Base-by-base conservation (phyloP, 1,140 invertebrate genomes). In the Drosophila eugracilis region DNA sequence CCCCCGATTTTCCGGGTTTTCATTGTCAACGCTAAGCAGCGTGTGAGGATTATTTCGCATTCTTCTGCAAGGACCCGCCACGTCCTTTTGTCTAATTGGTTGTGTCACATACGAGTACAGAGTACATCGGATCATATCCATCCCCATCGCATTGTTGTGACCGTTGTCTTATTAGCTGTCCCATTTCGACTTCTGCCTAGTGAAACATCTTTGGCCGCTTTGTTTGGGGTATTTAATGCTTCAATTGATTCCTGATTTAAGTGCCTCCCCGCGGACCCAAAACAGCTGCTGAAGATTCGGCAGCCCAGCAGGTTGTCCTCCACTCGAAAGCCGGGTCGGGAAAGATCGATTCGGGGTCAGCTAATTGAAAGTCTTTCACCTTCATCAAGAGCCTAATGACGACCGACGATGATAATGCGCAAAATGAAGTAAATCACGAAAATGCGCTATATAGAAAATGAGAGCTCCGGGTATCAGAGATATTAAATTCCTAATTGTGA, bases 221-320 rank as follows among this genome's bases (percentile, higher is more conserved):
- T 86, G 60, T 83, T 75, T 66, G 47, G 75, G 69, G 83, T 83
- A n/a, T n/a, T n/a, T 86, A 83, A 86, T 86, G 83, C 83, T 88
- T 86, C 84, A 83, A n/a, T 83, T 88, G 84, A 67, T 86, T 78
- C 66, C 75, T 76, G 73, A 85, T 85, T 73, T 79, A 85, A 85
- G 66, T 72, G 53, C 57, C 50, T 77, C 52, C 49, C 60, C 48
- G 44, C 30, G 55, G 67, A 41, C 42, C 77, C n/a, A n/a, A 63
- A 75, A 50, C 81, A 81, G 81, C 59, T 57, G 42, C 36, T 32
- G 12, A 36, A 32, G 34, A 55, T 52, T 22, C 34, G 17, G 66
- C 45, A n/a, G 81, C 80, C 44, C 80, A 85, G 80, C 80, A 85
- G 80, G 80, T 85, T 85, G 77, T 49, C 69, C 48, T 53, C 41